Base-by-base conservation (phyloP, 1,140 invertebrate species). In the Saxidomus purpurata region DNA sequence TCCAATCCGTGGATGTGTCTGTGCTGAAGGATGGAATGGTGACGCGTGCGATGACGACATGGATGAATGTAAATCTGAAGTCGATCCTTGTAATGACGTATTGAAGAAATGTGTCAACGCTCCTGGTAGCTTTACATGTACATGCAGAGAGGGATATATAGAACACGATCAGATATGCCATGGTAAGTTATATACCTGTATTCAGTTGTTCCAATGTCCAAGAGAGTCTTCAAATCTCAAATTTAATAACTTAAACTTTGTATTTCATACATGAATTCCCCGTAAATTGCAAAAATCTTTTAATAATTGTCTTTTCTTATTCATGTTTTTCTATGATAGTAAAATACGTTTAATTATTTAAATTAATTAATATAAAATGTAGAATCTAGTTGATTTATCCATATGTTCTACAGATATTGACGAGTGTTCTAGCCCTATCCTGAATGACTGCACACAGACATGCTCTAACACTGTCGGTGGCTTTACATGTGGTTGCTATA, bases 391-490 rank as follows among this genome's bases (percentile, higher is more conserved):
- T n/a, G n/a, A n/a, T n/a, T n/a, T n/a, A n/a, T n/a, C n/a, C n/a
- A n/a, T n/a, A n/a, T n/a, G n/a, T 36, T 38, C 15, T 34, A 22
- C 36, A 80, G 77, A 80, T 36, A 38, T 80, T 36, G 49, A 80
- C 34, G 77, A 80, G 19, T 80, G 77, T 25, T 36, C 17, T 4
- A 43, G 31, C 15, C 77, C 77, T 1, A 15, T 40, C 2, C 38
- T 69, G 3, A 43, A 83, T 25, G n/a, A 67, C 13, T 83, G 81
- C 36, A 47, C 19, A 25, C 81, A 83, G 59, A 43, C 28, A 83
- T 83, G 81, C 49, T n/a, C n/a, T 34, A 83, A 83, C 25, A 43
- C 36, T 25, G 34, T 40, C 3, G 81, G 81, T 31, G 81, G 81
- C 28, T 83, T 40, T n/a, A 61, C 36, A 15, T 83, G 81, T 49